These are phyloP conservation scores for Crocallis elinguaria DNA, from an alignment of 2,888 invertebrate species.

Conservation along the genomic window DNA sequence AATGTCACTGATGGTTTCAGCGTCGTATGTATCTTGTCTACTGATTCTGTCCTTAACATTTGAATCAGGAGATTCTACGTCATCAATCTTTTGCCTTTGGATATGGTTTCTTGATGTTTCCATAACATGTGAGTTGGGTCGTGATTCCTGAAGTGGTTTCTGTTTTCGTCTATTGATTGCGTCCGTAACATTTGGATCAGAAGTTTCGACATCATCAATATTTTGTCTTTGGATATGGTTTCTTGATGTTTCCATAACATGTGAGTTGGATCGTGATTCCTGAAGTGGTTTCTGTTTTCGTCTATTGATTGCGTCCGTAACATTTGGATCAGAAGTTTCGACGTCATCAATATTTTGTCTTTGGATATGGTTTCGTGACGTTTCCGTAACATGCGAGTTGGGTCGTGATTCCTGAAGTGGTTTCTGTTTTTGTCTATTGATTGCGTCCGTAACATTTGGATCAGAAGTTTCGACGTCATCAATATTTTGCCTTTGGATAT, in stretches of 20 bases:
- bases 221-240: conserved; percentile 16
- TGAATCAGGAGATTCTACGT: conserved; percentile 25
- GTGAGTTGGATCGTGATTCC: too few species aligned
- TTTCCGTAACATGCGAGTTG: conserved; percentile 7
- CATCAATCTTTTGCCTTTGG: conserved; percentile 22
- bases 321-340: conserved; percentile 35
- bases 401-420: conserved; percentile 42
- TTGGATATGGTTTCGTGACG: conserved; percentile 10
- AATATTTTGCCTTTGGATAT: conserved; percentile 16
- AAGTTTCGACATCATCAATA: conserved; percentile 15
- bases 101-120: conserved; percentile 24
- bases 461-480: conserved; percentile 30
- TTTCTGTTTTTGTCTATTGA: conserved; percentile 40
- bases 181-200: conserved; percentile 39
- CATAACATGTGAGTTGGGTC: too few species aligned
- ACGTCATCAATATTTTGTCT: conserved; percentile 21
- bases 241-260: too few species aligned
- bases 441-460: conserved; percentile 41
- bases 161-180: conserved; percentile 39
- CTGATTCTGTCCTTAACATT: conserved; percentile 42
- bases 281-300: conserved; percentile 41
- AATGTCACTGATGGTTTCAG: conserved; percentile 41
- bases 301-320: conserved; percentile 41
- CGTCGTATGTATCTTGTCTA: conserved; percentile 38
- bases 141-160: conserved; percentile 41